phyloP scores from a whole-genome alignment of 1,140 invertebrate genomes.

The Probaryconus sp. region DNA sequence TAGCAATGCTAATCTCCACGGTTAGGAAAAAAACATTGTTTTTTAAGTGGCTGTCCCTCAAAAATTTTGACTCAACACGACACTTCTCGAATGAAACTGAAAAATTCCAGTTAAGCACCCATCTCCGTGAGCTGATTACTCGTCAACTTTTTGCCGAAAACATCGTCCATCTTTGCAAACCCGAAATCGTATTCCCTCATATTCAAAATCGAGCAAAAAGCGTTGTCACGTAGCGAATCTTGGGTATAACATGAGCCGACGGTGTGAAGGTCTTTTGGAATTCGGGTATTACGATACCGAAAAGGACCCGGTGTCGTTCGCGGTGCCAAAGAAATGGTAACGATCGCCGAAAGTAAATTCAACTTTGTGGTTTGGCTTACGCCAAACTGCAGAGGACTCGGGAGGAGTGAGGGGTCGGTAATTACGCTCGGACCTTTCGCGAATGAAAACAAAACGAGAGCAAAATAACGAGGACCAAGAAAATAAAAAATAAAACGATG shows the following conservation, averaged over 20 bases:
- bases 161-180: no score
- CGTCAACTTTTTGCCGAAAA: no score
- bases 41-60: no score
- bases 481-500: neutral
- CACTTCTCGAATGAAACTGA: no score
- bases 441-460: slow-evolving; percentile 30
- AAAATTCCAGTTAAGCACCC: no score
- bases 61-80: no score
- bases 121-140: no score
- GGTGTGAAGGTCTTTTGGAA: slow-evolving; percentile 1
- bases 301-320: neutral
- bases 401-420: slow-evolving; percentile 18
- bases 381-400: neutral
- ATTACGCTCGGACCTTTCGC: slow-evolving; percentile 43
- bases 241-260: slow-evolving; percentile 26
- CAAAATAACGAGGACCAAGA: neutral
- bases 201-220: no score
- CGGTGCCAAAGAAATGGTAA: slow-evolving; percentile 40
- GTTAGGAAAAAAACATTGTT: no score
- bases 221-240: slow-evolving; percentile 20
- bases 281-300: slow-evolving; percentile 20
- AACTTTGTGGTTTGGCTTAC: slow-evolving; percentile 31
- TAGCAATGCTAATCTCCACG: no score
- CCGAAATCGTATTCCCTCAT: no score
- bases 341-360: slow-evolving; percentile 56